Evolutionary conservation across 2,797 vertebrate genomes (phyloP).

Genomic region (Aulostomus chinensis): DNA sequence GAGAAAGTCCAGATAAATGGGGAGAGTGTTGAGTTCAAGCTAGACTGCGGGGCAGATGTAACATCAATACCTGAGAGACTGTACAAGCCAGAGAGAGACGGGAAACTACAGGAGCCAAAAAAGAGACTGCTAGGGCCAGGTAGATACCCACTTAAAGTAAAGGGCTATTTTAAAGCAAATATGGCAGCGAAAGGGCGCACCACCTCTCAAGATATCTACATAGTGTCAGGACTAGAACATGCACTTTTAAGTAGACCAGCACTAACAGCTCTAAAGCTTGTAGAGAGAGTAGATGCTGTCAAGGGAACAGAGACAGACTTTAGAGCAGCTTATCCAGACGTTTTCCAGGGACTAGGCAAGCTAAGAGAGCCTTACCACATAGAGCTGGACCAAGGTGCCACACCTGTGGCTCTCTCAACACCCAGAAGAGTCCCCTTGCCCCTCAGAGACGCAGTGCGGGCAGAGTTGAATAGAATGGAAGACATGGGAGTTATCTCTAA

Average conservation of each 20-base stretch:
- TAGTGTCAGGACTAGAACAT: background rate
- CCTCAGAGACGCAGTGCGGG: conserved; percentile 12
- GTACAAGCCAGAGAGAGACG: background rate
- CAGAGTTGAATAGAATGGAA: conserved; percentile 22
- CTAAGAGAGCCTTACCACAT: background rate
- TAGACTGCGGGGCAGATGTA: background rate
- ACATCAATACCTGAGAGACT: background rate
- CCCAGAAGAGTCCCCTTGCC: conserved; percentile 3
- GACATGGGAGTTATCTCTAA: conserved; percentile 10
- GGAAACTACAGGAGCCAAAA: background rate
- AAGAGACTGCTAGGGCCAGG: background rate
- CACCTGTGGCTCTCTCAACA: conserved; percentile 6
- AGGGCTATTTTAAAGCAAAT: background rate
- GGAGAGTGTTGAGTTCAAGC: background rate
- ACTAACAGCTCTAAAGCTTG: background rate
- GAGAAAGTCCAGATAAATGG: background rate
- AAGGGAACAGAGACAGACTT: background rate
- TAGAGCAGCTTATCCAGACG: background rate
- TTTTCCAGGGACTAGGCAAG: background rate
- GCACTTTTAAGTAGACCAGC: background rate
- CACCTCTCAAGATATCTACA: background rate
- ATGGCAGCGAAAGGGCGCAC: background rate
- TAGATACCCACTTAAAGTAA: background rate
- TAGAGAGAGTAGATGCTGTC: background rate
- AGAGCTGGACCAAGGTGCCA: background rate